Conservation (phyloP, 2,888 invertebrate species). For the Acleris holmiana region DNA sequence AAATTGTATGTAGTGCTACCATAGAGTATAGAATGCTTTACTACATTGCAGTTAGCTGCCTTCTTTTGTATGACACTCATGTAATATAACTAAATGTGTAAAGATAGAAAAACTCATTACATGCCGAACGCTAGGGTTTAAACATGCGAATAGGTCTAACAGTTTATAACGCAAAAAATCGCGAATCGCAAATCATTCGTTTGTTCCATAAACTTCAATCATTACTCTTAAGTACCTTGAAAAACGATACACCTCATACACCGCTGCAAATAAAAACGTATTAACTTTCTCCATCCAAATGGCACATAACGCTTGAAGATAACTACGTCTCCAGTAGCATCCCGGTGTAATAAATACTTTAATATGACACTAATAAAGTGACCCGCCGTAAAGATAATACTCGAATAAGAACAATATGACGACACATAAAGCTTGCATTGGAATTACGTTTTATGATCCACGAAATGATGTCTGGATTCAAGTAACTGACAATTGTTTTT, state of each 20-base stretch:
- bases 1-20: too few species aligned
- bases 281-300: constrained; percentile 19
- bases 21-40: too few species aligned
- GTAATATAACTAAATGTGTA: too few species aligned
- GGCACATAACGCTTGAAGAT: constrained; percentile 31
- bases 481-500: constrained; percentile 27
- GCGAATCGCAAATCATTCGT: too few species aligned
- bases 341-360: constrained; percentile 49
- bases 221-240: too few species aligned
- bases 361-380: constrained; percentile 56
- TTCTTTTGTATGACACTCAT: too few species aligned
- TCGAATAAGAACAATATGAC: constrained; percentile 44
- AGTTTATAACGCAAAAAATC: too few species aligned
- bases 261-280: constrained; percentile 19
- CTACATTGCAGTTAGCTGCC: too few species aligned
- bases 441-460: constrained; percentile 50
- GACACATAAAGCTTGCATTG: constrained; percentile 48
- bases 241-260: constrained; percentile 10
- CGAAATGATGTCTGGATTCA: constrained; percentile 44
- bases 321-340: constrained; percentile 44
- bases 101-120: too few species aligned
- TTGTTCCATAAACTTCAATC: too few species aligned
- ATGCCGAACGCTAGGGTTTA: too few species aligned
- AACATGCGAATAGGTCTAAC: too few species aligned
- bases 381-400: constrained; percentile 55